Percentiles rank a stretch among this genome's conserved stretches.
These are phyloP conservation scores for Anoura caudifer DNA, from an alignment of 2,113 vertebrate species.

Conservation along the genomic window DNA sequence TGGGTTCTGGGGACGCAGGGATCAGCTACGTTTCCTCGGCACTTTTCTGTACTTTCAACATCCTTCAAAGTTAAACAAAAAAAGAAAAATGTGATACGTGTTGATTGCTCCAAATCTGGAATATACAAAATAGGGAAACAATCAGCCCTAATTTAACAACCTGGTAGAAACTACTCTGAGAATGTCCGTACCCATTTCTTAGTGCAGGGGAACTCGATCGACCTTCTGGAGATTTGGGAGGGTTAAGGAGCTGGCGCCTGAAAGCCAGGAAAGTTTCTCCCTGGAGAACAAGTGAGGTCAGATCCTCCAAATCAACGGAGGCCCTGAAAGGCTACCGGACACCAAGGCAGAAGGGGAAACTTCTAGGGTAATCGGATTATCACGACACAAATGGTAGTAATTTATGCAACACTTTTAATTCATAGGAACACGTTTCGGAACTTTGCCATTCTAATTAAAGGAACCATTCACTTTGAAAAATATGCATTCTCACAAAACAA, in stretches of 20 bases:
- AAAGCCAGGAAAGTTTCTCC: not conserved
- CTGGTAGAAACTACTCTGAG: not conserved
- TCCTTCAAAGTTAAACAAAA: not conserved
- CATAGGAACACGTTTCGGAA: not conserved
- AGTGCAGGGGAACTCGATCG: not conserved
- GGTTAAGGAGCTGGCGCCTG: not conserved
- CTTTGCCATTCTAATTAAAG: not conserved
- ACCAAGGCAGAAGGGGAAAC: not conserved
- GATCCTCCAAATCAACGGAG: not conserved
- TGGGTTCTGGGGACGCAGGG: not conserved
- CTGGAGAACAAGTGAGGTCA: not conserved
- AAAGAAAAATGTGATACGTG: not conserved
- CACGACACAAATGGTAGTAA: not conserved
- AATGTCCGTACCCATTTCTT: not conserved
- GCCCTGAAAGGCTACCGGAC: not conserved
- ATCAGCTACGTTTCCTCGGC: not conserved
- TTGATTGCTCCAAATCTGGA: not conserved
- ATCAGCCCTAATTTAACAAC: not conserved
- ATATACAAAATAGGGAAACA: not conserved
- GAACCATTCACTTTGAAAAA: not conserved
- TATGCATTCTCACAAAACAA: not conserved
- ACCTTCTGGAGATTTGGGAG: not conserved
- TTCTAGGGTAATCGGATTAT: not conserved
- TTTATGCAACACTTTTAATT: not conserved
- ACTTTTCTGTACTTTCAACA: not conserved